A percentile compares a stretch with the other conserved stretches of the same genome.
Evolutionary conservation across 1,140 invertebrate species (phyloP).

Genomic region (Trialeurodes vaporariorum): DNA sequence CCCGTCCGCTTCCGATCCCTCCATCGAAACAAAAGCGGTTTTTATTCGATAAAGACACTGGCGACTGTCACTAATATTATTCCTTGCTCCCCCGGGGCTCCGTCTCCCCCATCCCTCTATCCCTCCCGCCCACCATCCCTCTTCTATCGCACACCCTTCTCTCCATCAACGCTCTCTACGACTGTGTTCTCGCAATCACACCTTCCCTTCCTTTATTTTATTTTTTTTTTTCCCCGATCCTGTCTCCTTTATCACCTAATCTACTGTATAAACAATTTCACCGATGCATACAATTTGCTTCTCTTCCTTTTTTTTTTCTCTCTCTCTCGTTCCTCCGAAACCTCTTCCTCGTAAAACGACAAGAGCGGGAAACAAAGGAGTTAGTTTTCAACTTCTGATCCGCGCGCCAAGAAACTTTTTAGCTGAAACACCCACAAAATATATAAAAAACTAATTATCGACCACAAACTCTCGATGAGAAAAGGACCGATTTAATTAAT

Average conservation of each 20-base stretch:
- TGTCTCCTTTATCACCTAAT: slow-evolving; percentile 7
- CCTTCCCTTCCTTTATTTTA: slow-evolving; percentile 12
- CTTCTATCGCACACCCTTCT: slow-evolving; percentile 9
- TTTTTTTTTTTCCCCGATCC: neutral
- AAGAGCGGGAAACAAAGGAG: no score
- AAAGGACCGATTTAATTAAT: no score
- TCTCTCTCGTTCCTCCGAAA: no score
- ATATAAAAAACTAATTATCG: no score
- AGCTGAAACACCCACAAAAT: no score
- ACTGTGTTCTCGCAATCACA: slow-evolving; percentile 10
- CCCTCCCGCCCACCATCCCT: slow-evolving; percentile 9
- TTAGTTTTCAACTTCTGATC: no score
- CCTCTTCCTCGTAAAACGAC: no score
- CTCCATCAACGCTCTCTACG: slow-evolving; percentile 7
- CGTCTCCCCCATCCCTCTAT: neutral
- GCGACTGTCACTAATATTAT: neutral
- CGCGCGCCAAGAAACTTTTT: no score
- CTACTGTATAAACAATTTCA: neutral
- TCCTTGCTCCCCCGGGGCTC: slow-evolving; percentile 3
- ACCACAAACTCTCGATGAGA: no score
- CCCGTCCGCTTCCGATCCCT: no score
- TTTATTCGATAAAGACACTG: neutral
- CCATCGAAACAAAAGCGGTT: neutral
- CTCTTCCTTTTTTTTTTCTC: no score
- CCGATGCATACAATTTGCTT: slow-evolving; percentile 4